Evolutionary conservation across 2,113 vertebrate genomes (phyloP), one percentile per base, ranked within the genome.

Genomic region (Urocitellus parryii): DNA sequence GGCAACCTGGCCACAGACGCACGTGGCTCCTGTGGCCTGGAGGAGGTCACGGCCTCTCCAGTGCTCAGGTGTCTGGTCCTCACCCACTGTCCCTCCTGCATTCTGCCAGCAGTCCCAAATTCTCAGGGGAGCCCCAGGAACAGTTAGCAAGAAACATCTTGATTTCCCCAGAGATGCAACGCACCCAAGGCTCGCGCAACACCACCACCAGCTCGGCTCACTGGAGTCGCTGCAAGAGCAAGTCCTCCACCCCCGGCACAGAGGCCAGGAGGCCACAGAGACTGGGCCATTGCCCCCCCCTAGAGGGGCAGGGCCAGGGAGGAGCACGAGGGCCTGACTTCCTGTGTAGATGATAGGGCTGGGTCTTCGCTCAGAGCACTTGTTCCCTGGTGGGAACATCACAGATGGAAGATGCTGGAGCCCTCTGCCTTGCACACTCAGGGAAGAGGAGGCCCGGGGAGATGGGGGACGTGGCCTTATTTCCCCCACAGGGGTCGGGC

Each of bases 91-190:
- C 8, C 20, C 63, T 65, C 42, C 18, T 11, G 18, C 4, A 29
- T 24, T 51, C 78, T 18, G 25, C 63, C 79, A 77, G 39, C 22
- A 80, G 58, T 58, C 63, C 70, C 82, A 13, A 14, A 34, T 56
- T 84, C 90, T 76, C 87, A 51, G 93, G 76, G 72, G 76, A 84
- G 22, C 39, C 93, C 34, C 20, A 25, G 51, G 51, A 93, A 80
- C 39, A 61, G 24, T 14, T 14, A 76, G 65, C 37, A 86, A 95
- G 93, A 76, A 96, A 51, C 37, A 42, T 39, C 22, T 7, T 0
- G 0, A 58, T 20, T 42, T 32, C 82, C 39, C 56, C 10, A 29
- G 92, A n/a, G 73, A 90, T 22, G 63, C 0, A 11, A 29, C 37
- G 29, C 65, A 61, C 76, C 25, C 0, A 45, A 81, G 87, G 58